Evolutionary conservation across 1,140 invertebrate genomes (phyloP).

Genomic region (Trachymyrmex cornetzi): DNA sequence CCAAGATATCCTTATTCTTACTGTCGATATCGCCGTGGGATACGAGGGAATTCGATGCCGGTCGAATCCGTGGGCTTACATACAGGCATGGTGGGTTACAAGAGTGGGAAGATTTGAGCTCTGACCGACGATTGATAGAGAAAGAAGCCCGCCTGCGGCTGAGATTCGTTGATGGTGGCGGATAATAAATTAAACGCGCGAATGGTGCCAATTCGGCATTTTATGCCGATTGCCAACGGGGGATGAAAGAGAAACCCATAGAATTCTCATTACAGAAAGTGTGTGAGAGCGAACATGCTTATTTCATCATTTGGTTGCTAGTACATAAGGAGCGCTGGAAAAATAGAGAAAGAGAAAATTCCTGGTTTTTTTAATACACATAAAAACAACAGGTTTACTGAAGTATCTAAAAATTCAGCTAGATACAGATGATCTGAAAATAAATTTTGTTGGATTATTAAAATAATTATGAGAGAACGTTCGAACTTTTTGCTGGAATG

Average conservation of each 20-base stretch:
- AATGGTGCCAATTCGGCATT: constrained; percentile 68
- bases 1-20: constrained; percentile 43
- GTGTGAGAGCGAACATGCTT: constrained; percentile 25
- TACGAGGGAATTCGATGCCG: constrained; percentile 24
- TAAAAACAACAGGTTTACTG: too few species aligned
- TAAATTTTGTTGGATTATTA: too few species aligned
- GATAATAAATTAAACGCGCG: constrained; percentile 68
- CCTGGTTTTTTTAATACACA: neutral
- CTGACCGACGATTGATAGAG: constrained; percentile 60
- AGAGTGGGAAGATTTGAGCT: neutral
- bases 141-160: constrained; percentile 35
- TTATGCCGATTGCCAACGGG: constrained; percentile 58
- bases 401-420: too few species aligned
- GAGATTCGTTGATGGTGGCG: constrained; percentile 15
- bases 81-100: neutral
- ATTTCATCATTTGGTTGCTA: constrained; percentile 17
- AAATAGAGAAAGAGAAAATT: neutral
- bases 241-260: constrained; percentile 30
- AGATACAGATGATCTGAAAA: too few species aligned
- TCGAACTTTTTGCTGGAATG: too few species aligned
- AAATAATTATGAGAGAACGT: too few species aligned
- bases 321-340: neutral
- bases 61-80: constrained; percentile 33
- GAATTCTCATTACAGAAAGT: constrained; percentile 36
- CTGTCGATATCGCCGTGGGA: constrained; percentile 35